These are phyloP conservation scores for Drosophila chauvacae DNA, from an alignment of 1,140 invertebrate genomes.

Conservation along the genomic window DNA sequence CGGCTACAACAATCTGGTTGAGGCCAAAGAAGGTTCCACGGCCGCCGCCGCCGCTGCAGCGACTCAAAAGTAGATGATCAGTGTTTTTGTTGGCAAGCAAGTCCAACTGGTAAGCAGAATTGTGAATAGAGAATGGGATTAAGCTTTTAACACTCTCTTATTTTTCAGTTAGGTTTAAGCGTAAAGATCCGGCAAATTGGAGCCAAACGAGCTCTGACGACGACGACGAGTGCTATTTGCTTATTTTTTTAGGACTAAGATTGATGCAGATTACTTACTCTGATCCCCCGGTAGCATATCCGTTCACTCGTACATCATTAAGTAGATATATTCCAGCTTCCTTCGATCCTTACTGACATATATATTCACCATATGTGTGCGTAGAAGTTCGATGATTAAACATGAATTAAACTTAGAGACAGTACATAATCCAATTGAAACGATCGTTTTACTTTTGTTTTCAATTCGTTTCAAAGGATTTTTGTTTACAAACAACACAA, in stretches of 20 bases:
- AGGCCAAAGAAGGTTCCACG: slow-evolving; percentile 30
- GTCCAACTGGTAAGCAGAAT: slow-evolving; percentile 5
- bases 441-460: neutral
- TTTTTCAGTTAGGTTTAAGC: slow-evolving; percentile 38
- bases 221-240: slow-evolving; percentile 29
- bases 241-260: slow-evolving; percentile 18
- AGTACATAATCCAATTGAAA: slow-evolving; percentile 11
- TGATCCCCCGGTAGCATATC: slow-evolving; percentile 7
- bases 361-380: slow-evolving; percentile 29
- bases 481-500: neutral
- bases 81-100: slow-evolving; percentile 12
- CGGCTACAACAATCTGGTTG: slow-evolving; percentile 58
- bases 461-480: neutral
- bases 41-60: neutral
- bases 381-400: slow-evolving; percentile 29
- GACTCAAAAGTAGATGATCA: slow-evolving; percentile 9
- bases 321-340: slow-evolving; percentile 12
- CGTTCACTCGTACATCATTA: neutral
- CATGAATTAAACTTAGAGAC: slow-evolving; percentile 32
- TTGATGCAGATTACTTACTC: neutral
- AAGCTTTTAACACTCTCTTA: neutral
- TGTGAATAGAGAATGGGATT: neutral
- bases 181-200: slow-evolving; percentile 6
- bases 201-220: slow-evolving; percentile 6
- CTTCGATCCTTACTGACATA: neutral